Evolutionary conservation across 2,113 vertebrate genomes (phyloP).

Genomic region (Hirundichthys speculiger): DNA sequence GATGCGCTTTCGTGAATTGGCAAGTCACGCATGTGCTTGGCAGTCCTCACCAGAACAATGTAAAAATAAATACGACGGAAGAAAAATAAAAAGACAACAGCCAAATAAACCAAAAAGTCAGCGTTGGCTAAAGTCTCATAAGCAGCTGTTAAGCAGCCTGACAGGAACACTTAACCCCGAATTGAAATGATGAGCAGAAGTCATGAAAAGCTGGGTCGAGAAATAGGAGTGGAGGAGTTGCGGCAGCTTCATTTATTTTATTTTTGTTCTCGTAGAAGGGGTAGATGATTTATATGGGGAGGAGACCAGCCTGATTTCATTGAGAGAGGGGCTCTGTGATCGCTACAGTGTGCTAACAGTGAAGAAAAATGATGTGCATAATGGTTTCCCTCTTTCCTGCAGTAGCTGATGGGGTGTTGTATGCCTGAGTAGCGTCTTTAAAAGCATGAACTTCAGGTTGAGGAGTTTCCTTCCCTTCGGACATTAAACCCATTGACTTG

Average conservation of each 20-base stretch:
- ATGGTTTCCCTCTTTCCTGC: constrained; percentile 60
- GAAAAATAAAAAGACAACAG: too few relatives aligned
- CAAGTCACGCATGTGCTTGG: too few relatives aligned
- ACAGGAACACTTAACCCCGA: too few relatives aligned
- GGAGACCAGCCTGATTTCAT: constrained; percentile 29
- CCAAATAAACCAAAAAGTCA: too few relatives aligned
- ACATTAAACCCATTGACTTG: constrained; percentile 57
- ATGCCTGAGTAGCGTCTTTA: constrained; percentile 29
- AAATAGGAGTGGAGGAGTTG: constrained; percentile 24
- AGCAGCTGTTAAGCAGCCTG: too few relatives aligned
- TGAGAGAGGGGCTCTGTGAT: constrained; percentile 19
- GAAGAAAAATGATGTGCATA: constrained; percentile 67
- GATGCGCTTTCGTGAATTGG: too few relatives aligned
- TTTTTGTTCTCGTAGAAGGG: constrained; percentile 6
- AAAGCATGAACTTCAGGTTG: constrained; percentile 28
- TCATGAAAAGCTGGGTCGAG: constrained; percentile 14
- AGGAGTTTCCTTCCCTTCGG: constrained; percentile 5
- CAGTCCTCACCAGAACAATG: too few relatives aligned
- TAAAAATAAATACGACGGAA: too few relatives aligned
- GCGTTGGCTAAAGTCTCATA: too few relatives aligned
- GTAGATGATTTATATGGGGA: constrained; percentile 40
- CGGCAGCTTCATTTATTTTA: constrained; percentile 36
- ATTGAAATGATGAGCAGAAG: constrained; percentile 15
- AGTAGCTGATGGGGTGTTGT: constrained; percentile 69
- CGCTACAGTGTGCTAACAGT: constrained; percentile 44